Base-by-base conservation (phyloP, 2,797 vertebrate genomes). In the Lacerta bilineata region DNA sequence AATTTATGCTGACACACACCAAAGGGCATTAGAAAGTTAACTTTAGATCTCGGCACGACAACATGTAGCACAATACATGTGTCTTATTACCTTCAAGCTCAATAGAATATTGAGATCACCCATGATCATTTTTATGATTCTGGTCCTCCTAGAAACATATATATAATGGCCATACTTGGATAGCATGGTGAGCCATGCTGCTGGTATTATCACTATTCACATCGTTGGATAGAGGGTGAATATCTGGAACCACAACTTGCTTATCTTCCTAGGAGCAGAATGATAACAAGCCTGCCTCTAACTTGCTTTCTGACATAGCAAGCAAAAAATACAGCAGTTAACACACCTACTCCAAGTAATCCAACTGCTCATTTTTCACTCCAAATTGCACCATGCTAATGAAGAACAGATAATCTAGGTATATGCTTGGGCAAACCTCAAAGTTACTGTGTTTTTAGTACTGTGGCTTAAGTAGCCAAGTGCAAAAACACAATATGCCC, bases 121-220 rank as follows among this genome's bases (percentile, higher is more conserved):
- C 41, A 13, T 87, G 64, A 72, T 41, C 29, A 61, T 25, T 87
- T 55, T 74, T 72, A 59, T 61, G 41, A 83, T 83, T 33, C 59
- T 82, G 46, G 55, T 18, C 25, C 29, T 25, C 20, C 5, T 59
- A 61, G 72, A 74, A 36, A 39, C 72, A 39, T 36, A 74, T 39
- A 20, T 20, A 7, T 18, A 64, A 23, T 64, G 61, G 10, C 61
- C 61, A 18, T 7, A 64, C 20, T 61, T 64, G 20, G 61, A 64
- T 23, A 23, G 61, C 61, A 18, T 64, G 61, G 61, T 23, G 23
- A 64, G 18, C 20, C 20, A 64, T 23, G 20, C 5, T 29, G 43
- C 17, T 7, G 41, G 68, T 39, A 9, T 55, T 55, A 55, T 15
- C 50, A 55, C 13, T 15, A 6, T 68, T 69, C 75, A 78, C 27